Evolutionary conservation across 2,888 invertebrate genomes (phyloP).

Genomic region (Oligia latruncula): DNA sequence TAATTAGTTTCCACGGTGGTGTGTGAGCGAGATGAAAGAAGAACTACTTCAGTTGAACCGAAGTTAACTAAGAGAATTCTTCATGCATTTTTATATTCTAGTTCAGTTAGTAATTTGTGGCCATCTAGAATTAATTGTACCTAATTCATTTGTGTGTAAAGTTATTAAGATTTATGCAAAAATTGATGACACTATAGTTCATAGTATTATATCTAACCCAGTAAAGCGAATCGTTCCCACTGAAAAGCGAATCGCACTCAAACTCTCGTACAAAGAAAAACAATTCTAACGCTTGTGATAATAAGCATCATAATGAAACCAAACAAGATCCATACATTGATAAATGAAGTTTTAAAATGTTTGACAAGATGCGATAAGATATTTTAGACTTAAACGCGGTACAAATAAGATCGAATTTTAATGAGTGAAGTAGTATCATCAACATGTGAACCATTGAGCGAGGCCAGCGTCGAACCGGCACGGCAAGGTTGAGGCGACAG

Average conservation of each 20-base stretch:
- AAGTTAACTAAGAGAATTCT: not conserved
- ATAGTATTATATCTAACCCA: conserved; percentile 27
- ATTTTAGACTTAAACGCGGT: conserved; percentile 58
- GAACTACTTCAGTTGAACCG: not conserved
- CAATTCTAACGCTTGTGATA: not conserved
- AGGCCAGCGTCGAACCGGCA: conserved; percentile 77
- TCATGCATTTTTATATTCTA: not conserved
- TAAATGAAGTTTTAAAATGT: conserved; percentile 57
- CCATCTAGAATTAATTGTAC: not conserved
- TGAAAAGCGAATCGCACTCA: conserved; percentile 37
- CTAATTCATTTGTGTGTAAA: conserved; percentile 1
- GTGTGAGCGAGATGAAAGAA: not conserved
- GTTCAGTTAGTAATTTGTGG: not conserved
- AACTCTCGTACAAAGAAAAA: conserved; percentile 37
- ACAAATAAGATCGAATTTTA: conserved; percentile 58
- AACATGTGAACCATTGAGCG: conserved; percentile 75
- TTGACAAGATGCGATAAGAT: conserved; percentile 35
- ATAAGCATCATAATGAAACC: conserved; percentile 47
- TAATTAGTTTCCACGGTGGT: conserved; percentile 9
- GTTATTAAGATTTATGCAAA: conserved; percentile 19
- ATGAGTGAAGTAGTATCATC: conserved; percentile 58
- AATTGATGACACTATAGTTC: conserved; percentile 14
- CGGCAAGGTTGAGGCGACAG: conserved; percentile 82
- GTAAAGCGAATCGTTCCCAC: conserved; percentile 44
- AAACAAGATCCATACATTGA: conserved; percentile 42